Evolutionary conservation across 2,797 vertebrate genomes (phyloP).

Genomic region (Schizothorax lantsangensis): DNA sequence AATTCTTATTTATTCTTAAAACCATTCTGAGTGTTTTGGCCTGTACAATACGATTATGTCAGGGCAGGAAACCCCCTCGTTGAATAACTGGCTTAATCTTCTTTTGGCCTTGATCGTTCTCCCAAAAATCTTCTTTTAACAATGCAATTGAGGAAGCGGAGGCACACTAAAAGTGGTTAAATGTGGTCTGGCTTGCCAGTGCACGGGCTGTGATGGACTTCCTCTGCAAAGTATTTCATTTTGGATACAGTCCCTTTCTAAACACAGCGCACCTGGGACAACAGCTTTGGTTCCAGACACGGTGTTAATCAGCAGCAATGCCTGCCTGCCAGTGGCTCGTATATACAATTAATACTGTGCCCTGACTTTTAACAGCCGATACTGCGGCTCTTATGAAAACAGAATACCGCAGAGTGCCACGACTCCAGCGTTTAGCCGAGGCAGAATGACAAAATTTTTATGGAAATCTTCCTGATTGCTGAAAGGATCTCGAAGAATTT

Average conservation of each 20-base stretch:
- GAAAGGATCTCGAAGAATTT: constrained; percentile 72
- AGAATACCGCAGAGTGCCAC: constrained; percentile 68
- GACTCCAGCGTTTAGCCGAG: constrained; percentile 65
- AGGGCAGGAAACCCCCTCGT: neutral
- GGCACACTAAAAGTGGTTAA: constrained; percentile 76
- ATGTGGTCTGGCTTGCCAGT: constrained; percentile 72
- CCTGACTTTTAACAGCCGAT: constrained; percentile 60
- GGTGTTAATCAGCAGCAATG: constrained; percentile 79
- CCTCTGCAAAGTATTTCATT: constrained; percentile 80
- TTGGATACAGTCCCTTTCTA: constrained; percentile 78
- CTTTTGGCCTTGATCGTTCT: constrained; percentile 69
- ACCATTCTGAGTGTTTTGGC: neutral
- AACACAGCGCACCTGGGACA: constrained; percentile 85
- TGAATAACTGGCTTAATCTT: constrained; percentile 63
- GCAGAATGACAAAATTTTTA: constrained; percentile 64
- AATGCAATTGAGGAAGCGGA: constrained; percentile 73
- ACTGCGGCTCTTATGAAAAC: constrained; percentile 72
- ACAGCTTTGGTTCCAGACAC: constrained; percentile 77
- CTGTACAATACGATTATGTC: neutral
- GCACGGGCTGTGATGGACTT: constrained; percentile 76
- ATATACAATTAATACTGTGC: constrained; percentile 62
- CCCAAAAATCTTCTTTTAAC: constrained; percentile 75
- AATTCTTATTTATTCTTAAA: constrained; percentile 15
- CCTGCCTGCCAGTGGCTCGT: constrained; percentile 68
- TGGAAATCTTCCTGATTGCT: constrained; percentile 72